Evolutionary conservation across 2,888 invertebrate species (phyloP).

Genomic region (Cryptops parisi): DNA sequence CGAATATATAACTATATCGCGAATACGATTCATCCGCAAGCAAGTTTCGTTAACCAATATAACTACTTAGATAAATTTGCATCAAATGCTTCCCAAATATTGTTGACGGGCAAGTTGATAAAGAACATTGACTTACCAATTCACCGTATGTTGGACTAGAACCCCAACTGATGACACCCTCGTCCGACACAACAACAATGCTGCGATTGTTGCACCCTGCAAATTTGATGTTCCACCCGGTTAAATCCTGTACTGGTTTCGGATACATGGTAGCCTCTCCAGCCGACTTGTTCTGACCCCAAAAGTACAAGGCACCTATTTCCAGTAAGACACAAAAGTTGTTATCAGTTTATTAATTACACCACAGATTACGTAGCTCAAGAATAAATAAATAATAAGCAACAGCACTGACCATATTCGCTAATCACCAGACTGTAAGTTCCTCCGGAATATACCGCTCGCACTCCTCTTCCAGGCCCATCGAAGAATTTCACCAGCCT

Average conservation of each 20-base stretch:
- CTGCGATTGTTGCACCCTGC: slow-evolving; percentile 72
- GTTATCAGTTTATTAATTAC: too few species aligned
- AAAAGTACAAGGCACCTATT: slow-evolving; percentile 58
- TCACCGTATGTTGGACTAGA: slow-evolving; percentile 89
- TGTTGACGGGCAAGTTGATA: too few species aligned
- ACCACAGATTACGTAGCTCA: slow-evolving; percentile 1
- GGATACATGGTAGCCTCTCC: slow-evolving; percentile 97
- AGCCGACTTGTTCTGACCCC: slow-evolving; percentile 81
- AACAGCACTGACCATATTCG: slow-evolving; percentile 43
- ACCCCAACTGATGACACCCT: slow-evolving; percentile 81
- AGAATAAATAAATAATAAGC: slow-evolving; percentile 14
- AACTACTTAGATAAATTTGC: too few species aligned
- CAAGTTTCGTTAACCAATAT: too few species aligned
- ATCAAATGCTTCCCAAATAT: too few species aligned
- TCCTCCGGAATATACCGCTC: slow-evolving; percentile 66
- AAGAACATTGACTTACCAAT: slow-evolving; percentile 51
- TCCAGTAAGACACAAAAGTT: too few species aligned
- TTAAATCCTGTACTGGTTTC: slow-evolving; percentile 83
- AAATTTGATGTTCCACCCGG: slow-evolving; percentile 78
- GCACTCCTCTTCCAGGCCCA: slow-evolving; percentile 64
- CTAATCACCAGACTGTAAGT: slow-evolving; percentile 74
- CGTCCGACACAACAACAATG: slow-evolving; percentile 68
- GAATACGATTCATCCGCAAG: too few species aligned
- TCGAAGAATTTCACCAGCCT: slow-evolving; percentile 80
- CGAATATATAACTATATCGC: too few species aligned